Percentiles rank a stretch among this genome's conserved stretches.
Evolutionary conservation across 2,113 vertebrate genomes (phyloP).

Genomic region (Terrapene triunguis): DNA sequence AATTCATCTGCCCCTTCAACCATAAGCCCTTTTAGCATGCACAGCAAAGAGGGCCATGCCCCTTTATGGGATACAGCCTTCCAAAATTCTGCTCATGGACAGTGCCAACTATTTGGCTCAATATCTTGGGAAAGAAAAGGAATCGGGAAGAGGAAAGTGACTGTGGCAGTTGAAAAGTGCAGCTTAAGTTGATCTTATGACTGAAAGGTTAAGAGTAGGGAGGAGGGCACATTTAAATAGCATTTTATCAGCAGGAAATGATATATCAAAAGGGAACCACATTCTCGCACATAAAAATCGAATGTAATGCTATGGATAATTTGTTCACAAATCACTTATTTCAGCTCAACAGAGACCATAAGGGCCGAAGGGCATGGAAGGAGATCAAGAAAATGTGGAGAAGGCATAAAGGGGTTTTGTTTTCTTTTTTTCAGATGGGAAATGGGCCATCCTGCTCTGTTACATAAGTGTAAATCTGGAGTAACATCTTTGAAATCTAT

Average conservation of each 20-base stretch:
- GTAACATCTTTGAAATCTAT: not conserved
- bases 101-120: not conserved
- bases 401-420: not conserved
- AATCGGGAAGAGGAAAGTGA: not conserved
- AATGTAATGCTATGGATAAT: not conserved
- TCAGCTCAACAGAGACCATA: not conserved
- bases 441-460: not conserved
- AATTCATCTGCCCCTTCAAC: not conserved
- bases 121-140: not conserved
- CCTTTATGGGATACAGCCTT: not conserved
- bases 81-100: not conserved
- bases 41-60: not conserved
- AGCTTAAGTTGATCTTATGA: slow-evolving; percentile 49
- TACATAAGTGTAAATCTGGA: not conserved
- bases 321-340: slow-evolving; percentile 16
- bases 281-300: slow-evolving; percentile 11
- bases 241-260: not conserved
- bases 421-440: not conserved
- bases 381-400: not conserved
- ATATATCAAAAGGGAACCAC: not conserved
- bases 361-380: not conserved
- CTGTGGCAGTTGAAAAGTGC: not conserved
- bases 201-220: slow-evolving; percentile 5
- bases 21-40: not conserved
- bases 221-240: slow-evolving; percentile 20